Evolutionary conservation across 2,888 invertebrate species (phyloP).

Genomic region (Torymus texanus): DNA sequence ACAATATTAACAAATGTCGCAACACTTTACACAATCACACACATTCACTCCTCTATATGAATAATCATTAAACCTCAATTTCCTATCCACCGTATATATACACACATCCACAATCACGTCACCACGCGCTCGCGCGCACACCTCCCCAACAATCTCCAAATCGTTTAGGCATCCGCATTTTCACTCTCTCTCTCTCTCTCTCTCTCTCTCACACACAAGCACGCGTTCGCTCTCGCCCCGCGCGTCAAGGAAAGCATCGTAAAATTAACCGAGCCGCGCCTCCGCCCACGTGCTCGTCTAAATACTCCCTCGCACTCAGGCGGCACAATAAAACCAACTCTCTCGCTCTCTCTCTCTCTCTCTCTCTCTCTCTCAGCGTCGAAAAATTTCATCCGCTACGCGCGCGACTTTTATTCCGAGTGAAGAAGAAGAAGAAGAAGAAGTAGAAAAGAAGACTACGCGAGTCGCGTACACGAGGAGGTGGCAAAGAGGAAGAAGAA

Average conservation of each 20-base stretch:
- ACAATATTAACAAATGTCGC: too few species aligned
- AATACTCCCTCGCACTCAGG: neutral
- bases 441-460: constrained; percentile 2
- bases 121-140: too few species aligned
- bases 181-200: too few species aligned
- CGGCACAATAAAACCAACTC: constrained; percentile 31
- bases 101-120: too few species aligned
- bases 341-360: constrained; percentile 38
- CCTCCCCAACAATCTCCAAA: too few species aligned
- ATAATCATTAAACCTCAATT: too few species aligned
- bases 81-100: too few species aligned
- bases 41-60: too few species aligned
- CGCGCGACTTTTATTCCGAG: constrained; percentile 31
- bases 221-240: neutral
- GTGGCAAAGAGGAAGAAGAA: constrained; percentile 40
- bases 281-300: constrained; percentile 24
- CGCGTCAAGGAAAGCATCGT: neutral
- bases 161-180: too few species aligned
- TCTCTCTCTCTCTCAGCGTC: constrained; percentile 20
- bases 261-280: too few species aligned
- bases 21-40: too few species aligned
- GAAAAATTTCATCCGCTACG: too few species aligned
- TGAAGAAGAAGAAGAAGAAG: constrained; percentile 35
- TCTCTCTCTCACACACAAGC: neutral
- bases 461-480: constrained; percentile 48